A percentile compares a stretch with the other conserved stretches of the same genome.
Evolutionary conservation across 2,113 vertebrate species (phyloP).

Genomic region (Balaeniceps rex): DNA sequence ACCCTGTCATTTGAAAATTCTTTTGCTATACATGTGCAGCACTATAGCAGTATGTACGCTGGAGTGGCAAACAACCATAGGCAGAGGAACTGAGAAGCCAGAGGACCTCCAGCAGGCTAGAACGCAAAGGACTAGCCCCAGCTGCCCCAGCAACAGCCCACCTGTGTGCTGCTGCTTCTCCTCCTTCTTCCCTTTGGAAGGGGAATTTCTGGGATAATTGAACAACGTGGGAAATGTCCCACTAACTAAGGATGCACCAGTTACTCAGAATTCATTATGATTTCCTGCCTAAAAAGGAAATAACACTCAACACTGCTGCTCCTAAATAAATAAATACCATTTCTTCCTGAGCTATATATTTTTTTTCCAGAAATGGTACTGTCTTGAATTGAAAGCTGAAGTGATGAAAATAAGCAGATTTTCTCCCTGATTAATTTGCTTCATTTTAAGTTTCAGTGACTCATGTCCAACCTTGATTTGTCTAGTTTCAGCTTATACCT

Average conservation of each 20-base stretch:
- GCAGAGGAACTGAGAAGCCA: not conserved
- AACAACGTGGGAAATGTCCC: not conserved
- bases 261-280: not conserved
- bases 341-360: not conserved
- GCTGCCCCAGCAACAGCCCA: not conserved
- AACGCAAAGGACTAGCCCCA: not conserved
- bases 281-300: not conserved
- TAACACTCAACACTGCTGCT: not conserved
- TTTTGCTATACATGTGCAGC: not conserved
- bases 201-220: not conserved
- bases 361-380: not conserved
- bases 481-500: not conserved
- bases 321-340: not conserved
- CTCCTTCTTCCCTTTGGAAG: not conserved
- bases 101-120: not conserved
- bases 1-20: not conserved
- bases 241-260: not conserved
- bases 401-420: not conserved
- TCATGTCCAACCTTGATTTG: not conserved
- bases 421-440: not conserved
- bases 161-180: not conserved
- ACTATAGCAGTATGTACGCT: not conserved
- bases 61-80: accelerated
- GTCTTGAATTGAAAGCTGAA: not conserved
- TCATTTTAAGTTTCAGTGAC: not conserved